Percentiles rank a stretch among this genome's conserved stretches.
Evolutionary conservation across 1,140 invertebrate genomes (phyloP).

Genomic region (Macrobrachium nipponense): DNA sequence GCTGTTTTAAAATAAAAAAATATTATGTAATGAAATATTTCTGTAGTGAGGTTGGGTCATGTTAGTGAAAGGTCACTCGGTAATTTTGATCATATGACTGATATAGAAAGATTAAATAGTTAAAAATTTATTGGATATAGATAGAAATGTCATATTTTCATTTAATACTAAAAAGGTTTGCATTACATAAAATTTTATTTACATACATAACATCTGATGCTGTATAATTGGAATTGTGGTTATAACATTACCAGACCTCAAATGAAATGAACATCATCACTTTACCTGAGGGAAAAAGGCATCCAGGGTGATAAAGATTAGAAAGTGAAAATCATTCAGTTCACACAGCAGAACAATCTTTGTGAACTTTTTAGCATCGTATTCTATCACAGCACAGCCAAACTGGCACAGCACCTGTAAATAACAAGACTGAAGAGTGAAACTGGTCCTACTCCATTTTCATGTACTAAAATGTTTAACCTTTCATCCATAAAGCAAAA

Average conservation of each 20-base stretch:
- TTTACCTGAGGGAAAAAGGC: constrained; percentile 40
- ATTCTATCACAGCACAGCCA: constrained; percentile 48
- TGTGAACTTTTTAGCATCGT: constrained; percentile 48
- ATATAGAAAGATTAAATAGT: no score
- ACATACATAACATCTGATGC: not conserved
- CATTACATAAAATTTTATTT: no score
- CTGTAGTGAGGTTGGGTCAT: not conserved
- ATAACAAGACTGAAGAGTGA: not conserved
- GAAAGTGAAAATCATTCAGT: constrained; percentile 52
- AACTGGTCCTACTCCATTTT: no score
- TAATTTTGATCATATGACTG: no score
- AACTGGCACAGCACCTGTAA: constrained; percentile 47
- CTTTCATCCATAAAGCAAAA: no score
- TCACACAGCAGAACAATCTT: constrained; percentile 44
- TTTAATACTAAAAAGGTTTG: no score
- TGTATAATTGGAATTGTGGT: not conserved
- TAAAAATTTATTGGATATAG: no score
- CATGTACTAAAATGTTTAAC: no score
- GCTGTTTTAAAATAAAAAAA: not conserved
- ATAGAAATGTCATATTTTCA: no score
- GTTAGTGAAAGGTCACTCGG: no score
- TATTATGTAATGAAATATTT: not conserved
- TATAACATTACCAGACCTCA: not conserved
- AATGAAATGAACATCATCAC: not conserved
- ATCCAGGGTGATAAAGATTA: constrained; percentile 27